Percentiles rank a stretch among this genome's conserved stretches.
Conservation (phyloP, 2,797 vertebrate species). For the Aphelocoma californica region DNA sequence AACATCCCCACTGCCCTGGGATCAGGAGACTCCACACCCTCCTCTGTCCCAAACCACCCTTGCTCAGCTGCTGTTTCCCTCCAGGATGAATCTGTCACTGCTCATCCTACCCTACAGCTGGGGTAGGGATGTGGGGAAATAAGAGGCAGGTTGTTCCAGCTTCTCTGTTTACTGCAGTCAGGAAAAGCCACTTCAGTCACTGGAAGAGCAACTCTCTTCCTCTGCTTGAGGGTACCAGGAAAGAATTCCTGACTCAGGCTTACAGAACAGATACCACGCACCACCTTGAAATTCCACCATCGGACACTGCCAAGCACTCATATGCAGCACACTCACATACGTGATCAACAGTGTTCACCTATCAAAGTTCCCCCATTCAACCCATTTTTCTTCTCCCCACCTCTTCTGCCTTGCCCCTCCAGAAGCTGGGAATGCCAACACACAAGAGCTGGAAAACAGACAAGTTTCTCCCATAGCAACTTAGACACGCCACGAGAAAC, state of each 20-base stretch:
- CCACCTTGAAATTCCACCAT: neutral
- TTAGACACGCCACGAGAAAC: neutral
- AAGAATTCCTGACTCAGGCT: neutral
- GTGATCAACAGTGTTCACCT: neutral
- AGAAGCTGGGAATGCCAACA: neutral
- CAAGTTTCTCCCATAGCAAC: neutral
- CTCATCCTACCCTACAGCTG: neutral
- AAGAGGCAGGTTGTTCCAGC: neutral
- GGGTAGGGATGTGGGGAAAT: neutral
- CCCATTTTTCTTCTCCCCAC: neutral
- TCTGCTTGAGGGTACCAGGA: neutral
- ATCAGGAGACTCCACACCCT: neutral
- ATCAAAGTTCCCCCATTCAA: neutral
- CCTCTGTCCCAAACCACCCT: accelerated
- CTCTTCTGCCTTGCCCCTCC: neutral
- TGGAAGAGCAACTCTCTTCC: neutral
- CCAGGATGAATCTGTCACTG: neutral
- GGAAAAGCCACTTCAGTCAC: neutral
- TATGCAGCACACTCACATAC: neutral
- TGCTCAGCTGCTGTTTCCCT: neutral
- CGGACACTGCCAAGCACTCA: neutral
- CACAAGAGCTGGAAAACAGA: neutral
- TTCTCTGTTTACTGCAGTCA: neutral
- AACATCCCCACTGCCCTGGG: accelerated
- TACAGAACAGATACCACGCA: neutral